Base-by-base conservation (phyloP, 2,888 invertebrate species). In the Mesochorus sp. region DNA sequence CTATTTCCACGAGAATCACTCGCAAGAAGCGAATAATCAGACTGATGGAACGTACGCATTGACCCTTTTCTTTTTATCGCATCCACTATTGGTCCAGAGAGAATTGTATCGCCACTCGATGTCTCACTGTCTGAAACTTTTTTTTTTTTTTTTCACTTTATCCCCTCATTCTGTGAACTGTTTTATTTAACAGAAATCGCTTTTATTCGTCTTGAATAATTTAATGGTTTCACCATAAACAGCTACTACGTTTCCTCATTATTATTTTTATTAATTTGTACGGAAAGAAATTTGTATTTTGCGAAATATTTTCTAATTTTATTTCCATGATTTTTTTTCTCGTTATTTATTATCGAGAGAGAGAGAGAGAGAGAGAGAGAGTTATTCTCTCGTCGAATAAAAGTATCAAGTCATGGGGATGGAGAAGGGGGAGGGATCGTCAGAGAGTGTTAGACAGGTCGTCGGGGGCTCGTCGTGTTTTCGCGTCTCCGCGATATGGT, bases 391-490 rank as follows among this genome's bases (percentile, higher is more conserved):
- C 5, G 57, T 21, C 64, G 59, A 76, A 49, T 26, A 77, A 55
- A 70, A 62, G 62, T 62, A 62, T 67, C 66, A 42, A 51, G 37
- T 47, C 44, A 79, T 80, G 77, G 76, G 80, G 83, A 78, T 76
- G 79, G 62, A 8, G 6, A 79, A 79, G 77, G 76, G 80, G 83
- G 78, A 74, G 79, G 62, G 8, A n/a, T 66, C 71, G 71, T 57
- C 42, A 28, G 70, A 57, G 67, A 68, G 70, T 44, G 66, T 53
- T 73, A 73, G 80, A 68, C 70, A 59, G 59, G 55, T 67, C 68
- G 51, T 51, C 21, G 67, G 59, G 34, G 59, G 68, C n/a, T n/a
- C n/a, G 39, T 61, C 55, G 53, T 71, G 71, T 68, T 77, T 80
- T 80, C 64, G 51, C 53, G 53, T 64, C 44, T 73, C 64, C 3